Conservation (phyloP, 2,797 vertebrate genomes). For the Choloepus didactylus region DNA sequence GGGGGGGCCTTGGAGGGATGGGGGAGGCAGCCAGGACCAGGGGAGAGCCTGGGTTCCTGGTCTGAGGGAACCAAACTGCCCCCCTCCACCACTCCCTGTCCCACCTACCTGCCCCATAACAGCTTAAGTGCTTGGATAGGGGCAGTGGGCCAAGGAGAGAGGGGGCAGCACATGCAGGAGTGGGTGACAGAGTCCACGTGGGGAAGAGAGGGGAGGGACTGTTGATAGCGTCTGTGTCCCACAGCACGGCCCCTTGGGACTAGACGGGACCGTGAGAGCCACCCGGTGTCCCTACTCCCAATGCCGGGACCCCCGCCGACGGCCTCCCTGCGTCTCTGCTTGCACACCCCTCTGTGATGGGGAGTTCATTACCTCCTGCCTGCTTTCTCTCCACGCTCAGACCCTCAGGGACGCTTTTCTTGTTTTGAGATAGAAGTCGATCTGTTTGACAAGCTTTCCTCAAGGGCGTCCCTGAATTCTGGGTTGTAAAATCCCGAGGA, state of each 20-base stretch:
- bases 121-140: neutral
- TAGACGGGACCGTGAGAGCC: neutral
- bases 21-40: neutral
- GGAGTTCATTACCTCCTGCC: too few relatives aligned
- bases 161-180: neutral
- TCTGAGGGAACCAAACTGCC: rapidly evolving
- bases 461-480: neutral
- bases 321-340: rapidly evolving
- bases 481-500: neutral
- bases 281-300: rapidly evolving
- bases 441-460: neutral
- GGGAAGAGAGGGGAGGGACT: neutral
- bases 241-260: neutral
- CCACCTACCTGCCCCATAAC: too few relatives aligned
- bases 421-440: neutral
- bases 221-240: neutral
- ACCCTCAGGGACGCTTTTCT: neutral
- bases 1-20: too few relatives aligned
- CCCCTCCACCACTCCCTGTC: too few relatives aligned
- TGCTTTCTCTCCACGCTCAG: neutral
- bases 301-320: rapidly evolving
- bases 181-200: neutral
- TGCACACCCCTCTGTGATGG: rapidly evolving
- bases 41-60: neutral
- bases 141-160: rapidly evolving